A percentile compares a stretch with the other conserved stretches of the same genome.
These are phyloP conservation scores for Ormyrus labotus DNA, from an alignment of 2,888 invertebrate species.

Conservation along the genomic window DNA sequence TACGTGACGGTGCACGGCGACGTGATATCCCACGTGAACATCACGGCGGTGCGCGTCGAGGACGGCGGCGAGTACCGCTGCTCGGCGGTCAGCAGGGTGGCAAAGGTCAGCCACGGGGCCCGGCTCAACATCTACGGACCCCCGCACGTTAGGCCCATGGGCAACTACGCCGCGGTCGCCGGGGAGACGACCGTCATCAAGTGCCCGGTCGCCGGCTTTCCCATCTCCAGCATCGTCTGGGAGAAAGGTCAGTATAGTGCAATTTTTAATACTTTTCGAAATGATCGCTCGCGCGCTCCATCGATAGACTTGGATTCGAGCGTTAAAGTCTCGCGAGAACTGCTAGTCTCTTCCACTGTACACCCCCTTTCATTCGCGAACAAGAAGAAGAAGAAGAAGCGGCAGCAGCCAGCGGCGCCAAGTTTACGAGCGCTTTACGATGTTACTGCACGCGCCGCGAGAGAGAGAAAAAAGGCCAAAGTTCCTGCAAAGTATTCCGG, in stretches of 20 bases:
- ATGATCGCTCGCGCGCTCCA: no score
- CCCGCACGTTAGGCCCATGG: conserved; percentile 92
- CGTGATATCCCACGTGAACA: conserved; percentile 94
- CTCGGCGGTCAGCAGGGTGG: conserved; percentile 88
- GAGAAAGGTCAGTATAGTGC: conserved; percentile 85
- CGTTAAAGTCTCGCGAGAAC: no score
- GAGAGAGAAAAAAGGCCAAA: background rate
- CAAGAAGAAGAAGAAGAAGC: no score
- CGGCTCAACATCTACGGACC: conserved; percentile 92
- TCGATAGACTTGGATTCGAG: no score
- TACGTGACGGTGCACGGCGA: conserved; percentile 94
- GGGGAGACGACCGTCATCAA: conserved; percentile 90
- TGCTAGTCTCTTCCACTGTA: no score
- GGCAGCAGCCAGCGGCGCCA: no score
- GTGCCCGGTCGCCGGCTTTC: conserved; percentile 93
- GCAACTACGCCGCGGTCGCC: conserved; percentile 90
- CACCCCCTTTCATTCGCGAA: no score
- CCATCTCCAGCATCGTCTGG: conserved; percentile 92
- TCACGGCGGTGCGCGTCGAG: conserved; percentile 90
- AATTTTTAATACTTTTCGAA: no score
- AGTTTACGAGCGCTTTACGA: conserved; percentile 36
- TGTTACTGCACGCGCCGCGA: conserved; percentile 16
- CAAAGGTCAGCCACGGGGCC: conserved; percentile 88
- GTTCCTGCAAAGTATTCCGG: conserved; percentile 19
- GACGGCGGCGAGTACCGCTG: conserved; percentile 94